Percentiles rank a stretch among this genome's conserved stretches.
phyloP scores from a whole-genome alignment of 92 coral and sea anemone genomes.

The Epizoanthus ramosus region DNA sequence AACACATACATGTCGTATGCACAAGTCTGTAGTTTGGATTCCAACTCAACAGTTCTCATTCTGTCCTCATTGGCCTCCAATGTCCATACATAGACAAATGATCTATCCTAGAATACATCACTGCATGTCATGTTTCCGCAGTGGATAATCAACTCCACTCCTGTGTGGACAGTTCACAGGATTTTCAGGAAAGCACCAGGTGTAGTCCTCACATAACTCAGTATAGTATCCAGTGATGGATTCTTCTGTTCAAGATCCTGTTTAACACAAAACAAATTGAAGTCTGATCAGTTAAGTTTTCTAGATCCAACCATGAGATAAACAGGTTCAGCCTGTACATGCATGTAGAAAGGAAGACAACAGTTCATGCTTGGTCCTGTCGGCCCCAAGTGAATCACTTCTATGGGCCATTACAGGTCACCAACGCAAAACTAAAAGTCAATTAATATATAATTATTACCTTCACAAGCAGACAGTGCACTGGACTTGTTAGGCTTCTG shows the following conservation, averaged over 20 bases:
- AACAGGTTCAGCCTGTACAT: too few species aligned
- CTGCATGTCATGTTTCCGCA: background rate
- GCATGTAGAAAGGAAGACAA: background rate
- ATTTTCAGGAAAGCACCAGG: slow-evolving; percentile 29
- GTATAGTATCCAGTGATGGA: slow-evolving; percentile 22
- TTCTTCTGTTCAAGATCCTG: slow-evolving; percentile 34
- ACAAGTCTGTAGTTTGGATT: too few species aligned
- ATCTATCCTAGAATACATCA: too few species aligned
- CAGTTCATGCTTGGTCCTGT: background rate
- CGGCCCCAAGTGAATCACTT: background rate
- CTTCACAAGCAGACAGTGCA: slow-evolving; percentile 84
- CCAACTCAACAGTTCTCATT: too few species aligned
- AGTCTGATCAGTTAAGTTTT: background rate
- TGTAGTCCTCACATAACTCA: background rate
- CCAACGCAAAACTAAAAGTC: too few species aligned
- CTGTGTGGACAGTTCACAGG: background rate
- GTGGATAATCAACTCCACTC: background rate
- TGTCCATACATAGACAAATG: too few species aligned
- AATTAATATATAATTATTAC: slow-evolving; percentile 20
- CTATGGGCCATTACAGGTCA: background rate
- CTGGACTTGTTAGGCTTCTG: slow-evolving; percentile 42
- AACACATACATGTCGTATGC: too few species aligned
- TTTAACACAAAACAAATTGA: background rate
- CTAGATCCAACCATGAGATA: too few species aligned
- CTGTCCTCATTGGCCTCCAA: too few species aligned